Conservation (phyloP, 2,113 vertebrate species). For the Mobula hypostoma region DNA sequence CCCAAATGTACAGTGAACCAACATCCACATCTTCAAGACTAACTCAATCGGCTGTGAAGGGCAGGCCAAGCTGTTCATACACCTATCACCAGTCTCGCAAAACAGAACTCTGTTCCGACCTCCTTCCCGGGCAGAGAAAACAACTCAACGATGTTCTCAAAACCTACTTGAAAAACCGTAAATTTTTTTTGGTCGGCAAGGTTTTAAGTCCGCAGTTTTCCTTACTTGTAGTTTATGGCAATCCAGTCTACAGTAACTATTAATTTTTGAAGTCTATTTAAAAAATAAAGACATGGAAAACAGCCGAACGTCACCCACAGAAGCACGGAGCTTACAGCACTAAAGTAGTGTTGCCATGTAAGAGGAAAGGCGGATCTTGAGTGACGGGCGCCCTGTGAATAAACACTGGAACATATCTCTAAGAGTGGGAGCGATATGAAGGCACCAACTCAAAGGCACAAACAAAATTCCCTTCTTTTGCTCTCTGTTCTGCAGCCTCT, state of each 20-base stretch:
- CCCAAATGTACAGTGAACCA: too few species aligned
- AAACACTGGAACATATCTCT: background rate
- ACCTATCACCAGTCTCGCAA: too few species aligned
- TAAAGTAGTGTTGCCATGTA: background rate
- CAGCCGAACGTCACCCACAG: background rate
- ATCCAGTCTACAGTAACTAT: background rate
- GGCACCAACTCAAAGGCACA: background rate
- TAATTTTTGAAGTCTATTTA: background rate
- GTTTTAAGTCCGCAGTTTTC: background rate
- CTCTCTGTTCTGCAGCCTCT: background rate
- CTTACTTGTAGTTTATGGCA: background rate
- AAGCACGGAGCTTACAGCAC: background rate
- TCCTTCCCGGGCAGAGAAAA: too few species aligned
- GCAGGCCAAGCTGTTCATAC: too few species aligned
- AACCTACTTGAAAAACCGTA: background rate
- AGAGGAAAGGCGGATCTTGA: background rate
- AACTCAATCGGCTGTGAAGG: too few species aligned
- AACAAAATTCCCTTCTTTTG: too few species aligned
- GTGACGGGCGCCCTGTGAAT: background rate
- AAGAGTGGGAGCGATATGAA: background rate
- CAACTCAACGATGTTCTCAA: too few species aligned
- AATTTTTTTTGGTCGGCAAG: background rate
- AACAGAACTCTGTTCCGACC: too few species aligned
- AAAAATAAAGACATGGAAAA: background rate
- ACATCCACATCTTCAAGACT: too few species aligned